Base-by-base conservation (phyloP, 2,888 invertebrate species). In the Drosophila meridionalis region DNA sequence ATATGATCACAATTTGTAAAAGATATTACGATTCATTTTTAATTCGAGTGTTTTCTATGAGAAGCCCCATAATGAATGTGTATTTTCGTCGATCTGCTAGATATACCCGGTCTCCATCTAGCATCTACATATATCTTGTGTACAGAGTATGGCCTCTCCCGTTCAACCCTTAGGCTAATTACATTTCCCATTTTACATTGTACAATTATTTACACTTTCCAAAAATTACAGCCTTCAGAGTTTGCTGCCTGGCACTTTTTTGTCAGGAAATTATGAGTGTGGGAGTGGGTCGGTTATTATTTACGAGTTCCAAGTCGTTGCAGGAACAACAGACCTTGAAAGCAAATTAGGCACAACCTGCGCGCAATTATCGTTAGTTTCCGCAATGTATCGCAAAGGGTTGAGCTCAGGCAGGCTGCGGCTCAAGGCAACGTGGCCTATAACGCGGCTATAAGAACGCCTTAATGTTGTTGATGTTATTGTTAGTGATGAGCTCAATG, bases 281-380 rank as follows among this genome's bases (percentile, higher is more conserved):
- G 56, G 63, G 36, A 20, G 42, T 11, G 20, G 40, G 68, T 47
- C 36, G 50, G 57, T 50, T 56, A 69, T 83, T 81, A 83, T 89
- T 82, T 73, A 78, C 69, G 78, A 73, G 86, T 85, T 81, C 73
- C 83, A 73, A 80, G 79, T 77, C 81, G 69, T 76, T 76, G 73
- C 80, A 69, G 77, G 67, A 86, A 85, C 85, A 84, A 59, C 76
- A 81, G 82, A 89, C 85, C 85, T 86, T 86, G 85, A 86, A 86
- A 74, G 73, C 70, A 86, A 86, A 86, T 86, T 85, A 81, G 79
- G 90, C 85, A 84, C 74, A 86, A 90, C 85, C 84, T 86, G 90
- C 87, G 68, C 68, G 76, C 87, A 89, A 90, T 86, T 90, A 86
- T 90, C 90, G 79, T 86, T 86, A 90, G 87, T 90, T 82, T 68